Conservation (phyloP, 2,113 vertebrate species). For the Chrysemys picta region DNA sequence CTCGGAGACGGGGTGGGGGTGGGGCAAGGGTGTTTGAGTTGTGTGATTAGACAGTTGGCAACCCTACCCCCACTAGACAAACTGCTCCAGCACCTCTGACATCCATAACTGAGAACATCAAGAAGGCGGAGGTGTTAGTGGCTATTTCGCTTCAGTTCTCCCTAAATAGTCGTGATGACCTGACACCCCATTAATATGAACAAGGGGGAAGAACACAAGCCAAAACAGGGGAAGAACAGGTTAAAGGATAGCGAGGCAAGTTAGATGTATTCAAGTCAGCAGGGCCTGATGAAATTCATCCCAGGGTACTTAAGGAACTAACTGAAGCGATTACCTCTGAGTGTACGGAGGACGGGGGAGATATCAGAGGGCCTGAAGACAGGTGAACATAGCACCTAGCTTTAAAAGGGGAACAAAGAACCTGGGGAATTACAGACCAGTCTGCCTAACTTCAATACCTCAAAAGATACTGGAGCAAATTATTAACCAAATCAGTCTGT, state of each 20-base stretch:
- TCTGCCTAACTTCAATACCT: background rate
- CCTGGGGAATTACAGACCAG: background rate
- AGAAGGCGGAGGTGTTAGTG: background rate
- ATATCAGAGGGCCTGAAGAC: background rate
- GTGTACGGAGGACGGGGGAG: too few relatives aligned
- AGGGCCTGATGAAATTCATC: background rate
- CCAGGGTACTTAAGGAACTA: background rate
- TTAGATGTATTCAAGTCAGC: background rate
- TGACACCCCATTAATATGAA: background rate
- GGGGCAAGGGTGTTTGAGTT: too few relatives aligned
- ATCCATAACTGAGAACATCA: too few relatives aligned
- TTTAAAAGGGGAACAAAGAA: background rate
- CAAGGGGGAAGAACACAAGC: background rate
- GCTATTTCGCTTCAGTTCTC: background rate
- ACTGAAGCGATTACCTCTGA: too few relatives aligned
- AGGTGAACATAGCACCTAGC: too few relatives aligned
- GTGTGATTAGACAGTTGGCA: too few relatives aligned
- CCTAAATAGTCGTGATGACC: too few relatives aligned
- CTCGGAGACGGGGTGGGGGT: too few relatives aligned
- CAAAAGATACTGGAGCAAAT: too few relatives aligned
- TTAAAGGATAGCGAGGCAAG: background rate
- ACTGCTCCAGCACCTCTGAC: too few relatives aligned
- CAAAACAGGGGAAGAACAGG: background rate
- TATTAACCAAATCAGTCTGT: background rate
- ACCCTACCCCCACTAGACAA: too few relatives aligned